A percentile compares a stretch with the other conserved stretches of the same genome.
These are phyloP conservation scores for Seriola quinqueradiata DNA, from an alignment of 2,113 vertebrate genomes.

Conservation along the genomic window DNA sequence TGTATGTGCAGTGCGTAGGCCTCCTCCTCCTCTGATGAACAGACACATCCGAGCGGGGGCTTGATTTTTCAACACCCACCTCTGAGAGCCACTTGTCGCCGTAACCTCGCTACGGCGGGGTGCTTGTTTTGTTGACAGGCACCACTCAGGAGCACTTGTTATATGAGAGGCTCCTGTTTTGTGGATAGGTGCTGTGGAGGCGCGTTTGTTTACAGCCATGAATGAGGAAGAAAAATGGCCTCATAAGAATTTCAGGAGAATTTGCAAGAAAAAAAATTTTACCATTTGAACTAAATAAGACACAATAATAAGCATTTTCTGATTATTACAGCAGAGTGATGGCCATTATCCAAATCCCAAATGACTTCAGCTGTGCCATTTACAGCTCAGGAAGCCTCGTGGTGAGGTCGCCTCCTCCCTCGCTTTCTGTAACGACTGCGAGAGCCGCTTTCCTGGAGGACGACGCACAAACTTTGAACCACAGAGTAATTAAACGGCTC, in stretches of 20 bases:
- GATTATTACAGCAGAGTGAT: neutral
- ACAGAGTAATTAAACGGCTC: neutral
- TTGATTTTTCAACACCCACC: conserved; percentile 47
- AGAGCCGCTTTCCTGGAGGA: no score
- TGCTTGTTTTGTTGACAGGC: conserved; percentile 63
- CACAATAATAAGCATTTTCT: no score
- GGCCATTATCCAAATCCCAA: neutral
- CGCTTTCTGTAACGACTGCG: neutral
- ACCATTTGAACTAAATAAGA: no score
- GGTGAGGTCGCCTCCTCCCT: neutral
- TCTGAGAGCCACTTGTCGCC: conserved; percentile 34
- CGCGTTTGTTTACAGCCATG: conserved; percentile 11
- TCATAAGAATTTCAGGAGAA: no score
- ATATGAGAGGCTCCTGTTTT: conserved; percentile 48
- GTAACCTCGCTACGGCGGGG: conserved; percentile 40
- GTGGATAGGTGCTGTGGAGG: conserved; percentile 13
- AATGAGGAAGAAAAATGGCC: neutral
- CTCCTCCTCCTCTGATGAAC: conserved; percentile 34
- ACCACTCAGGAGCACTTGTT: conserved; percentile 53
- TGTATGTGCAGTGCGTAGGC: neutral
- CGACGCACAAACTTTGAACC: no score
- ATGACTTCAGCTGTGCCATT: neutral
- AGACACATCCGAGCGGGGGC: conserved; percentile 33
- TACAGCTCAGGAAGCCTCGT: neutral
- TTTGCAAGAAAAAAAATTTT: no score